Evolutionary conservation across 2,888 invertebrate species (phyloP), one percentile per base, ranked within the genome.

Genomic region (Metellina segmentata): DNA sequence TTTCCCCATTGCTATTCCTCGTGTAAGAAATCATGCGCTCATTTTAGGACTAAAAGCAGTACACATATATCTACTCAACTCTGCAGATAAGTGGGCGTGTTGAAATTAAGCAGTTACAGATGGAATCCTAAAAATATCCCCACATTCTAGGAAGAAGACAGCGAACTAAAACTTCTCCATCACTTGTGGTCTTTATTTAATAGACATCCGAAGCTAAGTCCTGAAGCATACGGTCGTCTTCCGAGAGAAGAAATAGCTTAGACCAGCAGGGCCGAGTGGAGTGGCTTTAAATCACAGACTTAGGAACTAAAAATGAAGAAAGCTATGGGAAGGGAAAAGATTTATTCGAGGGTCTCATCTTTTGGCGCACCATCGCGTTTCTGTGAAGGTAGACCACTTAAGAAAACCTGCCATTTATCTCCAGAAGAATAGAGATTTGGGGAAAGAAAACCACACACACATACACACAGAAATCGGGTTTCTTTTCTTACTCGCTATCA

Each of bases 381-480:
- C 20, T 71, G 70, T 16, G 81, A 88, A 81, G 87, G 87, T 81
- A 89, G 89, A 75, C 82, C 89, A 89, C 89, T 89, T 89, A 82
- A 82, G 74, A 20, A 52, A 49, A 48, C 70, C 78, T 51, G 49
- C 82, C 82, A 75, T 89, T 89, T 89, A 89, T 89, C 82, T 89
- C 75, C 6, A 8, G 70, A 13, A 77, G 70, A 85, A 78, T 51
- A 71, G 48, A 20, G 69, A 85, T 61, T 61, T 49, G 75, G 89
- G 34, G 52, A 79, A 71, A 75, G 89, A 83, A 81, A 81, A 83
- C 70, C 82, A 61, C 61, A 61, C 61, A 61, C 11, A 61, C 61
- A 61, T 61, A 61, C 61, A 11, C 61, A 16, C 61, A 82, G 89
- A 82, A 74, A 89, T 83, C 89, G 71, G 83, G 48, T 69, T 48